Percentiles rank a stretch among this genome's conserved stretches.
Conservation (phyloP, 2,888 invertebrate genomes). For the Pedicia rivosa region DNA sequence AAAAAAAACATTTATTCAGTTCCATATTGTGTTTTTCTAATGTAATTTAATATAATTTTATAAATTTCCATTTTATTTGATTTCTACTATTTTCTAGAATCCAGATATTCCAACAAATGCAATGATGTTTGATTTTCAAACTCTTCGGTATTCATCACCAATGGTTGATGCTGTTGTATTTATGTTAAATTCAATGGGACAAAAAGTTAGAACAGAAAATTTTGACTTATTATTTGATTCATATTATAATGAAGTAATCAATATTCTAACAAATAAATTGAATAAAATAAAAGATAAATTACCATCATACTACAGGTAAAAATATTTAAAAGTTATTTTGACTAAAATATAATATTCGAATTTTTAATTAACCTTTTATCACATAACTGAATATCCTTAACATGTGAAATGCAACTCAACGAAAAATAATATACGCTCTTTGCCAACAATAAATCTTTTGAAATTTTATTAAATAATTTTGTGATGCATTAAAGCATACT, state of each 20-base stretch:
- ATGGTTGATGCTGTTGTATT: slow-evolving; percentile 26
- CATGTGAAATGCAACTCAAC: too few species aligned
- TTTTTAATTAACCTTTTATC: neutral
- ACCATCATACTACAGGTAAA: slow-evolving; percentile 22
- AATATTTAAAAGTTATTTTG: too few species aligned
- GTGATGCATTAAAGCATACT: too few species aligned
- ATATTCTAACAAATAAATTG: slow-evolving; percentile 11
- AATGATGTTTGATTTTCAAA: slow-evolving; percentile 30
- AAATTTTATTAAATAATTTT: too few species aligned
- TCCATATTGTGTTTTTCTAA: too few species aligned
- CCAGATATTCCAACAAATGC: slow-evolving; percentile 17
- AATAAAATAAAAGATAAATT: slow-evolving; percentile 9
- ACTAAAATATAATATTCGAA: neutral
- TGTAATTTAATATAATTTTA: too few species aligned
- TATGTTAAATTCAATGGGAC: slow-evolving; percentile 20
- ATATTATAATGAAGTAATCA: slow-evolving; percentile 19
- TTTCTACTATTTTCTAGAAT: slow-evolving; percentile 9
- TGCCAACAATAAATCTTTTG: too few species aligned
- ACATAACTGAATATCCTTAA: too few species aligned
- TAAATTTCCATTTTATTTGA: neutral
- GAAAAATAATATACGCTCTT: too few species aligned
- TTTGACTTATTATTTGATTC: slow-evolving; percentile 22
- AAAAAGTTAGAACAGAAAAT: slow-evolving; percentile 19
- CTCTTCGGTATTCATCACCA: slow-evolving; percentile 24
- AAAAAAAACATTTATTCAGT: neutral